Evolutionary conservation across 2,888 invertebrate genomes (phyloP), one percentile per base, ranked within the genome.

Genomic region (Netelia virgata): DNA sequence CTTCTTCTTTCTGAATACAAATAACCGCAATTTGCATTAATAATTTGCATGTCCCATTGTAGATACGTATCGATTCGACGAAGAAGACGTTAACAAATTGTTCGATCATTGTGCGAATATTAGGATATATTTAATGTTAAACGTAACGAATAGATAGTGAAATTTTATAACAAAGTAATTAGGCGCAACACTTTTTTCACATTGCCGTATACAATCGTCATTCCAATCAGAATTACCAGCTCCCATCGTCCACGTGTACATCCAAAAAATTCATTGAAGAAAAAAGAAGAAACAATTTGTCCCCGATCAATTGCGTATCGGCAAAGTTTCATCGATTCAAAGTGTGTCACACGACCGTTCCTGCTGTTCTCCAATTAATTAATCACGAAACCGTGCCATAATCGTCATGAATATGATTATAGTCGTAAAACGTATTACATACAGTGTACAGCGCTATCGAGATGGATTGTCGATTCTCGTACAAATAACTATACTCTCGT

Each of bases 321-420:
- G 36, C 36, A 16, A 72, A 20, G 57, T 72, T 50, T 68, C 23
- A 64, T 64, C 28, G 23, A 69, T 69, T 57, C 50, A 57, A 23
- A 69, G 57, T 73, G 28, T 57, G 16, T 64, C 63, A 28, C 53
- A 64, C 16, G 59, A 81, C 36, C 47, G 81, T 80, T 84, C 68
- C 69, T 76, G 18, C 36, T 80, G 23, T 53, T 64, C 11, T 69
- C 11, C 61, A 41, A 66, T 18, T 10, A 50, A 82, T 68, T 75
- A 82, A 85, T 81, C 76, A 55, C 82, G 68, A 80, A 86, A 85
- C 85, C 84, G 87, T 86, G 86, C 86, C 88, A 88, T 88, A 88
- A 86, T 81, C 73, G 78, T 86, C 78, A 68, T 78, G 75, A 75
- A 66, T 82, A 82, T 66, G 66, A 80, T 84, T 63, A 53, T 84